A percentile compares a stretch with the other conserved stretches of the same genome.
Conservation (phyloP, 2,797 vertebrate genomes). For the Lagodon rhomboides region DNA sequence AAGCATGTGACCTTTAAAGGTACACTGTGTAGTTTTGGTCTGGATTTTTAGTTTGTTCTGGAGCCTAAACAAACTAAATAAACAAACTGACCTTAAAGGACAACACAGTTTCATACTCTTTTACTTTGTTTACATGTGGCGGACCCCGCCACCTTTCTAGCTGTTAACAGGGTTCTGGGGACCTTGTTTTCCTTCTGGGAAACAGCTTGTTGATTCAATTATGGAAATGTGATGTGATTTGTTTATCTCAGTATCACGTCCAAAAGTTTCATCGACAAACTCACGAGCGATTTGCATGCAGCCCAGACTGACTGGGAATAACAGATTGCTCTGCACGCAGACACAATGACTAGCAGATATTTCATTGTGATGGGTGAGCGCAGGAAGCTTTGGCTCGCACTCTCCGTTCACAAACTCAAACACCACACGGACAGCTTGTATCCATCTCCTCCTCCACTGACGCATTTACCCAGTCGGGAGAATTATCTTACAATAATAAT, state of each 20-base stretch:
- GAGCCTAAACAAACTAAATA: too few species aligned
- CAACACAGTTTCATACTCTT: too few species aligned
- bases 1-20: too few species aligned
- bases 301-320: constrained; percentile 49
- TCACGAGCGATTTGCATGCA: constrained; percentile 49
- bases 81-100: too few species aligned
- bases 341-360: constrained; percentile 43
- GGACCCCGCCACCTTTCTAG: too few species aligned
- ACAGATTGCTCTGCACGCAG: constrained; percentile 46
- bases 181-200: too few species aligned
- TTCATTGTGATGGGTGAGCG: constrained; percentile 44
- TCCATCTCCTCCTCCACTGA: constrained; percentile 22
- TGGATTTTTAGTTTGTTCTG: too few species aligned
- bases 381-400: constrained; percentile 46
- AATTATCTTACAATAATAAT: constrained; percentile 28
- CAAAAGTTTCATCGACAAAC: constrained; percentile 42
- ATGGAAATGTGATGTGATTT: too few species aligned
- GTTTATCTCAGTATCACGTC: constrained; percentile 11
- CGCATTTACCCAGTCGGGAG: constrained; percentile 18
- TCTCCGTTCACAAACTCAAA: constrained; percentile 45
- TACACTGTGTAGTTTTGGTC: too few species aligned
- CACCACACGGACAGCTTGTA: constrained; percentile 44
- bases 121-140: too few species aligned
- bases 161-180: too few species aligned
- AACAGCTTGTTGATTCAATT: too few species aligned